Evolutionary conservation across 2,113 vertebrate species (phyloP).

Genomic region (Martes martes): DNA sequence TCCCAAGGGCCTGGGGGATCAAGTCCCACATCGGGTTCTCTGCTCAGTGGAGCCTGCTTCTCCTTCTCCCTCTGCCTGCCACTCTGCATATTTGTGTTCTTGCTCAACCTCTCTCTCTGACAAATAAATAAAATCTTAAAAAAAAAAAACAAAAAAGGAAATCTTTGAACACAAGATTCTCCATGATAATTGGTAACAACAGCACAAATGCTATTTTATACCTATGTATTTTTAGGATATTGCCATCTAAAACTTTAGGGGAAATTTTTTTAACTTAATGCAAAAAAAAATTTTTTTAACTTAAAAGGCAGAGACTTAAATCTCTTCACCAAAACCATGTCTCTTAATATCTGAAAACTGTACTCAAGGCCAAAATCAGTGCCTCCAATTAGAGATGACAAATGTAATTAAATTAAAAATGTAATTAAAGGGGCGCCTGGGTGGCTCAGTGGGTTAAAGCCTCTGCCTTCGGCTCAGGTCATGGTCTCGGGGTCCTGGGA

Average conservation of each 20-base stretch:
- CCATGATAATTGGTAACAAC: not conserved
- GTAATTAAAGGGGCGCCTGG: not conserved
- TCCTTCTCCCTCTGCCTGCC: too few species aligned
- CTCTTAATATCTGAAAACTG: constrained; percentile 28
- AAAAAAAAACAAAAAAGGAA: too few species aligned
- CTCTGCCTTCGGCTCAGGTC: too few species aligned
- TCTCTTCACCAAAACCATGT: not conserved
- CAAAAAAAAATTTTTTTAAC: not conserved
- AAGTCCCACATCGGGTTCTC: too few species aligned
- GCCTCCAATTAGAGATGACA: constrained; percentile 22
- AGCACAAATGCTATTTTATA: not conserved
- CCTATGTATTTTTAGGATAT: not conserved
- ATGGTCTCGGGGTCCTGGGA: too few species aligned
- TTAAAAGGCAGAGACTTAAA: constrained; percentile 15
- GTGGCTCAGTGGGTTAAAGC: too few species aligned
- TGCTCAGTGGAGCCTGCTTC: too few species aligned
- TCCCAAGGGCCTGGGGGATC: too few species aligned
- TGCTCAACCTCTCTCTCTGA: too few species aligned
- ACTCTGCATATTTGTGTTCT: too few species aligned
- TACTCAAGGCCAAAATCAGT: not conserved
- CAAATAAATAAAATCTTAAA: too few species aligned
- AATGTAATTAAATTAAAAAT: not conserved
- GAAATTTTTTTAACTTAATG: not conserved
- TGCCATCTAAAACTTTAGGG: not conserved
- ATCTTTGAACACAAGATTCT: not conserved